Evolutionary conservation across 2,113 vertebrate genomes (phyloP).

Genomic region (Bungarus multicinctus): DNA sequence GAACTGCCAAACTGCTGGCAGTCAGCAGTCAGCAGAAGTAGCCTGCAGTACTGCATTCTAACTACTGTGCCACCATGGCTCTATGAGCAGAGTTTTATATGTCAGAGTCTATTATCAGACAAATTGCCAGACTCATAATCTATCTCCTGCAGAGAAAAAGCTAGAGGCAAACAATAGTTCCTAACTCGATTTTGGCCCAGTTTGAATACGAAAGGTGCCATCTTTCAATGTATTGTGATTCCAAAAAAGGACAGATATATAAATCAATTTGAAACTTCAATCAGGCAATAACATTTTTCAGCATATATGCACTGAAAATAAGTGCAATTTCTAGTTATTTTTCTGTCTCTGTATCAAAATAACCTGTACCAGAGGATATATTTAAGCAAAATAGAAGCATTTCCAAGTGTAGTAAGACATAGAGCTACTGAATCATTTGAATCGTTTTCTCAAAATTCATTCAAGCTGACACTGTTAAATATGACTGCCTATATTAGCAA

Average conservation of each 20-base stretch:
- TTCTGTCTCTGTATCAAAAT: neutral
- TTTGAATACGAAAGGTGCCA: neutral
- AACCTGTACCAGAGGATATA: neutral
- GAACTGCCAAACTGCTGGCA: too few species aligned
- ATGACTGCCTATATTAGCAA: conserved; percentile 22
- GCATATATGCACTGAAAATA: neutral
- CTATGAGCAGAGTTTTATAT: neutral
- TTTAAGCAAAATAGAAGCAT: conserved; percentile 17
- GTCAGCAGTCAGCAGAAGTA: too few species aligned
- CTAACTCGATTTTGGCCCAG: neutral
- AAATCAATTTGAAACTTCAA: neutral
- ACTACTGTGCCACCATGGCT: too few species aligned
- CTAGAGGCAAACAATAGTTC: neutral
- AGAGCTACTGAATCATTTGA: neutral
- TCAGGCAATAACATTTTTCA: neutral
- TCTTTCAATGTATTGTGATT: neutral
- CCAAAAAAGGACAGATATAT: neutral
- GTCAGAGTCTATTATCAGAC: neutral
- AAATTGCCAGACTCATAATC: neutral
- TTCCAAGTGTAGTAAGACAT: conserved; percentile 1
- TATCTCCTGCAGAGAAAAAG: neutral
- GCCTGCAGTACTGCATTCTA: too few species aligned
- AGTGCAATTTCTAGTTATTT: neutral
- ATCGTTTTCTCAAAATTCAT: conserved; percentile 22
- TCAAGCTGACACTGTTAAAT: conserved; percentile 21